Base-by-base conservation (phyloP, 2,113 vertebrate genomes). In the Hystrix cristata region DNA sequence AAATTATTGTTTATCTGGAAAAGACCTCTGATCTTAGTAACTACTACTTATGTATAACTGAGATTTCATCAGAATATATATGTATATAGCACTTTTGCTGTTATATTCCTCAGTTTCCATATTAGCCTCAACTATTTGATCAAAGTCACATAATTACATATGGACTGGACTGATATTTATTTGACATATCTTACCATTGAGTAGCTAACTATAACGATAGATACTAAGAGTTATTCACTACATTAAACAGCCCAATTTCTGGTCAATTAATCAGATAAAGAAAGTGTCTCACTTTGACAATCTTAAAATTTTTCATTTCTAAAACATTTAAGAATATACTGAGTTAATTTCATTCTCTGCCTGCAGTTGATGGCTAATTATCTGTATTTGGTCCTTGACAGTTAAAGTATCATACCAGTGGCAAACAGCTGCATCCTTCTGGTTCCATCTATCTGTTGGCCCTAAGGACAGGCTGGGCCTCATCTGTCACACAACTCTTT, bases 271-370 rank as follows among this genome's bases (percentile, higher is more conserved):
- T 60, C 62, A 93, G 69, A 91, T 31, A 67, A 92, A 48, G 38
- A 88, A 7, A 74, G 29, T 64, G 16, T 60, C n/a, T 96, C 55
- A 72, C 51, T 96, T 65, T 83, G 59, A 95, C 55, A 90, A 27
- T 65, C 18, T 88, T n/a, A 79, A 78, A 87, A 81, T 38, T 53
- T 16, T 84, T 11, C 11, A 55, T 21, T 78, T 79, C 62, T 94
- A 46, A 91, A 93, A 55, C 43, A 80, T 27, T 93, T 88, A 74
- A 57, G 69, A 76, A 59, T 19, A n/a, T 55, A 18, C 23, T 18
- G 18, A 15, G 27, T 9, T 43, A 19, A 55, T 55, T 87, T 80
- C 15, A 69, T 34, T 62, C 11, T 87, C 55, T 13, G 71, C 29
- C 67, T 69, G n/a, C 1, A 72, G 13, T 3, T 51, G 83, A 43